phyloP scores from a whole-genome alignment of 2,797 vertebrate species.

The Sylvia borin region DNA sequence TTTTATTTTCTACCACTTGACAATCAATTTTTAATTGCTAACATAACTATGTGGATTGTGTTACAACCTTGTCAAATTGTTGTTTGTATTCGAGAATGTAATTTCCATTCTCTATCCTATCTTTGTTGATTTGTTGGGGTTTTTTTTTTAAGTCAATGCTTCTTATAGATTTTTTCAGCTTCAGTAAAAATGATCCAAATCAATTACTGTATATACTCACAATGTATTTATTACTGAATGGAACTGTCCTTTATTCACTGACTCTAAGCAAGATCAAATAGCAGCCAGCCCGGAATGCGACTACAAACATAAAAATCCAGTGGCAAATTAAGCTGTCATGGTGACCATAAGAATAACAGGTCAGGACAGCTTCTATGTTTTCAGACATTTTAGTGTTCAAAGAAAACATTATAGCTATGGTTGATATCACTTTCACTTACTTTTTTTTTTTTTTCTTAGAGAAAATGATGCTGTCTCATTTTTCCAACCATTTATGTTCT shows the following conservation, averaged over 20 bases:
- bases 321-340: not conserved
- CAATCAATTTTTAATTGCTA: not conserved
- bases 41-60: not conserved
- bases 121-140: not conserved
- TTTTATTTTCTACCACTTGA: not conserved
- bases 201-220: not conserved
- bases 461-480: not conserved
- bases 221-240: not conserved
- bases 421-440: not conserved
- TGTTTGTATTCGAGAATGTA: not conserved
- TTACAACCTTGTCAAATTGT: not conserved
- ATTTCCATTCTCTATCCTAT: not conserved
- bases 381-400: not conserved
- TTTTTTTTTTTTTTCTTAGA: not conserved
- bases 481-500: not conserved
- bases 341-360: not conserved
- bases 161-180: not conserved
- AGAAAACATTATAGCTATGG: not conserved
- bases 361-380: not conserved
- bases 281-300: not conserved
- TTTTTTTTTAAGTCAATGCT: not conserved
- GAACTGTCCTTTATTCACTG: not conserved
- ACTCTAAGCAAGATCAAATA: not conserved
- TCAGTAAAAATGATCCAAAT: not conserved
- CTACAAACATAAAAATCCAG: not conserved